phyloP scores from a whole-genome alignment of 2,113 vertebrate species.

The Ctenomys sociabilis region DNA sequence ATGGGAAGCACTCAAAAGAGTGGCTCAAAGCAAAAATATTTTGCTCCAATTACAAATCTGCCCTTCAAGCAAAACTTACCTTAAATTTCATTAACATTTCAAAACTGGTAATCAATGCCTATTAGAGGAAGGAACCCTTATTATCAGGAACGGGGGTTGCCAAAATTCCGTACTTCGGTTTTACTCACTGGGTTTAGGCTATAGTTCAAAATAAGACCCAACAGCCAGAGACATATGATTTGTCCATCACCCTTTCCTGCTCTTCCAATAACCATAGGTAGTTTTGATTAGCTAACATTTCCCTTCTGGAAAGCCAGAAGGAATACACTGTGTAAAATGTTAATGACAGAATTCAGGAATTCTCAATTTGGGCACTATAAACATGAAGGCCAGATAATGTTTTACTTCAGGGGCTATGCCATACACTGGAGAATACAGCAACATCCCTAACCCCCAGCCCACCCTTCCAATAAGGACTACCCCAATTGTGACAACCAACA shows the following conservation, averaged over 20 bases:
- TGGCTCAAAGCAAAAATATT: constrained; percentile 57
- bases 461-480: background rate
- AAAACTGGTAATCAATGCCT: constrained; percentile 34
- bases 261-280: background rate
- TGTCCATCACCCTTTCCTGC: background rate
- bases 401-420: background rate
- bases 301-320: background rate
- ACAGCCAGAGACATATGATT: background rate
- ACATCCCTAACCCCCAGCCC: background rate
- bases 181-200: background rate
- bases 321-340: background rate
- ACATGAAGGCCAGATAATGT: background rate
- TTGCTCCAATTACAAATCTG: constrained; percentile 36
- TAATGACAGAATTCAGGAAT: background rate
- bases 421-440: background rate
- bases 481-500: background rate
- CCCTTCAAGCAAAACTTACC: constrained; percentile 34
- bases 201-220: background rate
- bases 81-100: constrained; percentile 45
- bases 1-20: constrained; percentile 39
- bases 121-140: background rate
- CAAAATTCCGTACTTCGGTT: constrained; percentile 10
- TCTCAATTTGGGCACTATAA: background rate
- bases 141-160: background rate
- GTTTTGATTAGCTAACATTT: background rate